A percentile compares a stretch with the other conserved stretches of the same genome.
Conservation (phyloP, 2,888 invertebrate species). For the Acrocyrtus sp. region DNA sequence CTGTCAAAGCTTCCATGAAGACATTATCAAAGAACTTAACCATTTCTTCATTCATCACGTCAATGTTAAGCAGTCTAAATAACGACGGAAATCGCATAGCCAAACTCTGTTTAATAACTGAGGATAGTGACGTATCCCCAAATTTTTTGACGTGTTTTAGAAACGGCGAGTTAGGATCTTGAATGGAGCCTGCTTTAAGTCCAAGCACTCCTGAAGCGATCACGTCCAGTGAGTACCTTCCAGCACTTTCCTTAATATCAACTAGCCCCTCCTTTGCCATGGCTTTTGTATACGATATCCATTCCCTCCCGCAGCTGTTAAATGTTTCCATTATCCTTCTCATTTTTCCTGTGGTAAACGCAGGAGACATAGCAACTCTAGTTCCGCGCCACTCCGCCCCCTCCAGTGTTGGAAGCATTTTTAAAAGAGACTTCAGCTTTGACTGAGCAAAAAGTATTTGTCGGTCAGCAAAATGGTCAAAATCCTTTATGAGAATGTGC, state of each 20-base stretch:
- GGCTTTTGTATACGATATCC: not conserved
- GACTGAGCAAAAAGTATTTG: not conserved
- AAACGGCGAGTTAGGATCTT: constrained; percentile 9
- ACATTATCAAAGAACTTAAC: constrained; percentile 14
- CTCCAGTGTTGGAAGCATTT: constrained; percentile 13
- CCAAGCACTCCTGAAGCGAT: constrained; percentile 37
- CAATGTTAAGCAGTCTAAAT: not conserved
- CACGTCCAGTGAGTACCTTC: constrained; percentile 13
- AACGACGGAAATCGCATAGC: constrained; percentile 7
- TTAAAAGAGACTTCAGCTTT: not conserved
- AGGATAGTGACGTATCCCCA: not conserved
- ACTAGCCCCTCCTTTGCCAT: not conserved
- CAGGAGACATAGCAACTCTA: constrained; percentile 1
- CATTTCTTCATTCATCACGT: not conserved
- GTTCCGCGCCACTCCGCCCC: constrained; percentile 15
- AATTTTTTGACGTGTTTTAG: not conserved
- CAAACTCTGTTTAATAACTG: constrained; percentile 1
- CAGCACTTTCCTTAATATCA: not conserved
- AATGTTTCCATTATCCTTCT: constrained; percentile 4
- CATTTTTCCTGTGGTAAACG: constrained; percentile 32
- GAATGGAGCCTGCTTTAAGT: constrained; percentile 7
- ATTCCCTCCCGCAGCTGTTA: not conserved
- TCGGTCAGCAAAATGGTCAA: constrained; percentile 38
- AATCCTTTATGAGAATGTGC: constrained; percentile 24
- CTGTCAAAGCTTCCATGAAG: constrained; percentile 1